These are phyloP conservation scores for Thunnus albacares DNA, from an alignment of 2,797 vertebrate genomes.

Conservation along the genomic window DNA sequence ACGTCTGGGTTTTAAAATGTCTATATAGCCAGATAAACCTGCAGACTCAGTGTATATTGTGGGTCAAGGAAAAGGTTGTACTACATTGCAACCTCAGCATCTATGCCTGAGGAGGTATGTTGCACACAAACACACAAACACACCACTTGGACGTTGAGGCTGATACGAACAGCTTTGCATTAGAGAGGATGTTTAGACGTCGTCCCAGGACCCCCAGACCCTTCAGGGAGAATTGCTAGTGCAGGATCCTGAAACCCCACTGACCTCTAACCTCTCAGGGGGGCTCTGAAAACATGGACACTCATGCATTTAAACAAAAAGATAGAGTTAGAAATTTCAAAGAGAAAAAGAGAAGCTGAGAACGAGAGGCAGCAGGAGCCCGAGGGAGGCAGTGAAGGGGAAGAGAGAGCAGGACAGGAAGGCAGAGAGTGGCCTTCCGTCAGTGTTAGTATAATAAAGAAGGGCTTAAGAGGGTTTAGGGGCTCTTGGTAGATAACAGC, in stretches of 20 bases:
- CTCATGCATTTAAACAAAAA: conserved; percentile 43
- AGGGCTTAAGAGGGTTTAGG: conserved; percentile 73
- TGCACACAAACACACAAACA: conserved; percentile 46
- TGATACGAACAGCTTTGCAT: conserved; percentile 48
- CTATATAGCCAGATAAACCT: not conserved
- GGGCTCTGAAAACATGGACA: conserved; percentile 72
- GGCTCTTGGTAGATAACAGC: conserved; percentile 78
- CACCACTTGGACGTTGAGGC: conserved; percentile 47
- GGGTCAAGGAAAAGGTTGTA: not conserved
- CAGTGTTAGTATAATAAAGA: conserved; percentile 83
- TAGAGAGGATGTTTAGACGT: conserved; percentile 80
- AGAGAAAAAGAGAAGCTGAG: conserved; percentile 31
- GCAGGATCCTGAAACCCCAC: conserved; percentile 50
- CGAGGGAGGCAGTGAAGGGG: conserved; percentile 20
- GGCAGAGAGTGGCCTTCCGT: conserved; percentile 68
- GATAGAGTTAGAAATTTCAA: conserved; percentile 33
- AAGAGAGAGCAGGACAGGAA: conserved; percentile 63
- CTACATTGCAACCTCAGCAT: not conserved
- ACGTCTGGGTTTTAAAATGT: conserved; percentile 18
- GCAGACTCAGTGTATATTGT: conserved; percentile 24
- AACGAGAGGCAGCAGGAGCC: conserved; percentile 38
- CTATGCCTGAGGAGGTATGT: conserved; percentile 32
- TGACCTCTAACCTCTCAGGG: conserved; percentile 75
- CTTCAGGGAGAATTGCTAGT: conserved; percentile 63
- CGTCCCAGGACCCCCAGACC: conserved; percentile 57